Evolutionary conservation across 1,140 invertebrate species (phyloP), one percentile per base, ranked within the genome.

Genomic region (Trichonephila clavipes): DNA sequence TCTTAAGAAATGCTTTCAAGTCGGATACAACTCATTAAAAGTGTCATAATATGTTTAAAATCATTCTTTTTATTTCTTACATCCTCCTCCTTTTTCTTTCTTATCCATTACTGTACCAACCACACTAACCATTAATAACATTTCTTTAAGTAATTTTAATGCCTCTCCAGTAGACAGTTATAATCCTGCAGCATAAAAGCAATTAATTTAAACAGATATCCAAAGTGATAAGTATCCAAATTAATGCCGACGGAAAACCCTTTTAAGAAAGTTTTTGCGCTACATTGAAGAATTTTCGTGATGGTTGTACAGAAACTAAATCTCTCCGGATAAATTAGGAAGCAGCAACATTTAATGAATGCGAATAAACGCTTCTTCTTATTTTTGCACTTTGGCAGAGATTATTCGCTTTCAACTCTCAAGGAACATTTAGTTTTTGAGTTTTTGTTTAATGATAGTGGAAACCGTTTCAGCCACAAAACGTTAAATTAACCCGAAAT

Each of bases 171-270:
- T 34, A 18, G 24, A 77, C 28, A 77, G 12, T 19, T 34, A 34
- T 77, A 77, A 77, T 77, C 28, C 72, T 5, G 34, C 34, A 77
- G 72, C 72, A 77, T 19, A 8, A 40, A 40, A 77, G 4, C 72
- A 77, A 77, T 77, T 77, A 77, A 77, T 77, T 77, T 77, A 77
- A 40, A 40, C 72, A 77, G 16, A 34, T 77, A 77, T 34, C 28
- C 24, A 18, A 77, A 77, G 34, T 40, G 28, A 77, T 34, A 40
- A 77, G 72, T 19, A 34, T 77, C 34, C 34, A 77, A 69, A 69
- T n/a, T 66, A 19, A 77, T 40, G 28, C 14, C 34, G 12, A 77
- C 14, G 66, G 24, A 14, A 40, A n/a, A 24, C 12, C 24, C 24
- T 69, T 24, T 28, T 18, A 40, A 7, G 34, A 40, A 77, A 77